Evolutionary conservation across 2,888 invertebrate species (phyloP).

Genomic region (Scaptomyza caliginosa): DNA sequence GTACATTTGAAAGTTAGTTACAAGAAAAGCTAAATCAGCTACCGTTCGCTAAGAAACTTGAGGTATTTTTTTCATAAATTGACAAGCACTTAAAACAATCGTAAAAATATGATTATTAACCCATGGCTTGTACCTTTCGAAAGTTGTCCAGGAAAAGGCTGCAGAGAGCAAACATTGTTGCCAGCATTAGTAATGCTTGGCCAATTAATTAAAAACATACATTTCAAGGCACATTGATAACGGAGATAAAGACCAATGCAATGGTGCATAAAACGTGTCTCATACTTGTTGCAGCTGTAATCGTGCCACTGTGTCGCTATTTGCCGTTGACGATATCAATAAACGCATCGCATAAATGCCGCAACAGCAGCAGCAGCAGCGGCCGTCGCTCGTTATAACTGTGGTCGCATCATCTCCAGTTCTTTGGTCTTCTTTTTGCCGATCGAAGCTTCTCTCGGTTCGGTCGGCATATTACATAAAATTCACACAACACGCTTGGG

Average conservation of each 20-base stretch:
- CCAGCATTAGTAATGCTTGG: constrained; percentile 59
- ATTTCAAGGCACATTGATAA: constrained; percentile 67
- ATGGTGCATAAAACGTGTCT: constrained; percentile 48
- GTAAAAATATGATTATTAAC: constrained; percentile 26
- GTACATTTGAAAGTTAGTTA: not conserved
- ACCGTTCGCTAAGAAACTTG: not conserved
- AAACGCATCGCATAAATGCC: constrained; percentile 73
- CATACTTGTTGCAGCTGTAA: constrained; percentile 19
- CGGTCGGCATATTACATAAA: constrained; percentile 47
- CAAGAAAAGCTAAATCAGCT: no score
- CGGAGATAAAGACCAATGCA: constrained; percentile 64
- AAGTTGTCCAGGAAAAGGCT: constrained; percentile 14
- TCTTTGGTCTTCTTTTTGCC: constrained; percentile 7
- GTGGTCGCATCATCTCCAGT: constrained; percentile 34
- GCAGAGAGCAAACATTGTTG: constrained; percentile 55
- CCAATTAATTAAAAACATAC: constrained; percentile 69
- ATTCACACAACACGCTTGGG: constrained; percentile 63
- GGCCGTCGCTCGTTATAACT: constrained; percentile 66
- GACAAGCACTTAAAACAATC: constrained; percentile 20
- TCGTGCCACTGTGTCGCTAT: constrained; percentile 2
- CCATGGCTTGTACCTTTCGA: constrained; percentile 8
- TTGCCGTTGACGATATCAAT: constrained; percentile 53
- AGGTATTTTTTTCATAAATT: constrained; percentile 25
- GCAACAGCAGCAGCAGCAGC: constrained; percentile 19
- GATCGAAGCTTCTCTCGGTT: constrained; percentile 4